A percentile compares a stretch with the other conserved stretches of the same genome.
Conservation (phyloP, 2,888 invertebrate genomes). For the Caenorhabditis virilis region DNA sequence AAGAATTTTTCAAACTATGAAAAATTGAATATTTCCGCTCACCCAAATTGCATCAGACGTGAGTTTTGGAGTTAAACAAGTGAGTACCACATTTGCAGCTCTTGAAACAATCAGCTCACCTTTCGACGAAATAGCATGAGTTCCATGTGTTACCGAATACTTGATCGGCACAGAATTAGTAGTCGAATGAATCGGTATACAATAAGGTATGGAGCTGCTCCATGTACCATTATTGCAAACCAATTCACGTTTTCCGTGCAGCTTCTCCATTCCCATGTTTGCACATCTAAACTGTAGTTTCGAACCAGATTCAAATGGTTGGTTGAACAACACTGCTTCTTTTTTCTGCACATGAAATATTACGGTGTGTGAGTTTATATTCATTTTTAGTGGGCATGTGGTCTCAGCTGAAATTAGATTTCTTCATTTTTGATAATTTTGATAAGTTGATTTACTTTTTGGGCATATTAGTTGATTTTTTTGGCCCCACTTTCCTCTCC, state of each 20-base stretch:
- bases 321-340: constrained; percentile 62
- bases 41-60: constrained; percentile 57
- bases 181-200: constrained; percentile 37
- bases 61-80: constrained; percentile 57
- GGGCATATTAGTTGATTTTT: constrained; percentile 54
- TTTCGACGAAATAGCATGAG: constrained; percentile 55
- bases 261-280: constrained; percentile 50
- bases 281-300: constrained; percentile 57
- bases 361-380: constrained; percentile 44
- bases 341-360: constrained; percentile 57
- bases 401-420: constrained; percentile 33
- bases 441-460: constrained; percentile 17
- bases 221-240: constrained; percentile 42
- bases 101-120: constrained; percentile 61
- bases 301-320: constrained; percentile 58
- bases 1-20: constrained; percentile 1
- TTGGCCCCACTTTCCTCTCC: constrained; percentile 58
- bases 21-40: constrained; percentile 7
- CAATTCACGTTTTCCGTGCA: constrained; percentile 42
- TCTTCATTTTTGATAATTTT: neutral
- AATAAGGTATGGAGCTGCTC: constrained; percentile 45
- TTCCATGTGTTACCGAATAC: constrained; percentile 59
- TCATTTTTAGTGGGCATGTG: constrained; percentile 52
- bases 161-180: constrained; percentile 56
- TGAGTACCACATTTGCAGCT: constrained; percentile 61